A percentile compares a stretch with the other conserved stretches of the same genome.
These are phyloP conservation scores for Drosophila maculinotata DNA, from an alignment of 2,888 invertebrate species.

Conservation along the genomic window DNA sequence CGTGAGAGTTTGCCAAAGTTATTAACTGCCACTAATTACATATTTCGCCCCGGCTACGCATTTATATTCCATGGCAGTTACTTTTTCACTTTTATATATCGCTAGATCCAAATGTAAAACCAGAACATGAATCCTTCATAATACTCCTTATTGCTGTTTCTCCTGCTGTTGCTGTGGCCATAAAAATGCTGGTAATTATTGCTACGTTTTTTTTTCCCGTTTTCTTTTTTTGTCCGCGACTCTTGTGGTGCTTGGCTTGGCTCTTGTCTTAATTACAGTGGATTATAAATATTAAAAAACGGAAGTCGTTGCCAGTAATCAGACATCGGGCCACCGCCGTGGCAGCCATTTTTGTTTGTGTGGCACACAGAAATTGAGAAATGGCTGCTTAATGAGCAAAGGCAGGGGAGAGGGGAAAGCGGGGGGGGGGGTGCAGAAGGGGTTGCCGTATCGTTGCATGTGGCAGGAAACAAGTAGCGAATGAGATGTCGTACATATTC, in stretches of 20 bases:
- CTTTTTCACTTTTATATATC: constrained; percentile 39
- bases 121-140: constrained; percentile 39
- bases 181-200: constrained; percentile 64
- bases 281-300: constrained; percentile 73
- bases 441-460: neutral
- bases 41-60: constrained; percentile 64
- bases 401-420: constrained; percentile 13
- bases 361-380: constrained; percentile 44
- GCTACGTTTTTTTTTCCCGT: constrained; percentile 38
- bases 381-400: constrained; percentile 61
- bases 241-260: constrained; percentile 38
- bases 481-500: neutral
- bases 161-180: constrained; percentile 18
- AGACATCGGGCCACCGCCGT: constrained; percentile 52
- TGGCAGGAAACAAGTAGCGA: constrained; percentile 15
- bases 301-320: constrained; percentile 65
- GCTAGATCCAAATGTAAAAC: constrained; percentile 28
- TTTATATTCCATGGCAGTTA: constrained; percentile 66
- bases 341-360: constrained; percentile 4
- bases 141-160: constrained; percentile 7
- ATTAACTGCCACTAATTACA: constrained; percentile 73
- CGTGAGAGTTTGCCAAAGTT: constrained; percentile 67
- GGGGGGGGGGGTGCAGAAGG: neutral
- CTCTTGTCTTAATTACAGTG: constrained; percentile 69
- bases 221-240: constrained; percentile 21